Percentiles rank a stretch among this genome's conserved stretches.
Conservation (phyloP, 1,140 invertebrate species). For the Macrostomum lignano region DNA sequence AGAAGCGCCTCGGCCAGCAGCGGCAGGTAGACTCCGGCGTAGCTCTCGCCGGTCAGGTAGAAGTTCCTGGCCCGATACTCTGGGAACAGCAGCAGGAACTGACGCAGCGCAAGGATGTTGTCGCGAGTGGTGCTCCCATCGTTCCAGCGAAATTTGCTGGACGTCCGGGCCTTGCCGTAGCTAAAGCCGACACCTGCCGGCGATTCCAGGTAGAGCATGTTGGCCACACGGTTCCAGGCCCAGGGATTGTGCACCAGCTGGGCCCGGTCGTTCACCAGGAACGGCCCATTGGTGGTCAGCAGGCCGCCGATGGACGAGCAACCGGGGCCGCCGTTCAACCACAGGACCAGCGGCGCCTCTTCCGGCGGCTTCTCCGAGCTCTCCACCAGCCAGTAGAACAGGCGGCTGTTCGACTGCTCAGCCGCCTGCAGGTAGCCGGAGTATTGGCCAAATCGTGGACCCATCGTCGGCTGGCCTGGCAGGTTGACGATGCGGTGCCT, state of each 20-base stretch:
- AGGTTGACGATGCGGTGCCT: too few species aligned
- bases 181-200: conserved; percentile 34
- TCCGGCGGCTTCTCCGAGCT: too few species aligned
- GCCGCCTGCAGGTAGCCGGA: conserved; percentile 18
- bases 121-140: too few species aligned
- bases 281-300: conserved; percentile 32
- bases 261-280: too few species aligned
- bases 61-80: conserved; percentile 18
- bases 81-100: conserved; percentile 24
- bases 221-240: conserved; percentile 34
- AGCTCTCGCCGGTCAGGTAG: conserved; percentile 29
- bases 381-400: conserved; percentile 18
- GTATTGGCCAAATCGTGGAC: conserved; percentile 18
- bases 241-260: too few species aligned
- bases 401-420: conserved; percentile 11
- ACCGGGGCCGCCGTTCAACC: conserved; percentile 34
- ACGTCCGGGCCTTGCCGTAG: conserved; percentile 28
- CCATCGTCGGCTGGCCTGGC: too few species aligned
- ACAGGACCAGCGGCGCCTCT: conserved; percentile 30
- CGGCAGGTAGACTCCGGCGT: conserved; percentile 29
- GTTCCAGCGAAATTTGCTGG: too few species aligned
- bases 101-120: conserved; percentile 11
- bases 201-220: conserved; percentile 37
- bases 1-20: neutral
- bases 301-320: conserved; percentile 31